phyloP scores from a whole-genome alignment of 2,113 vertebrate genomes.

The Centrocercus urophasianus region DNA sequence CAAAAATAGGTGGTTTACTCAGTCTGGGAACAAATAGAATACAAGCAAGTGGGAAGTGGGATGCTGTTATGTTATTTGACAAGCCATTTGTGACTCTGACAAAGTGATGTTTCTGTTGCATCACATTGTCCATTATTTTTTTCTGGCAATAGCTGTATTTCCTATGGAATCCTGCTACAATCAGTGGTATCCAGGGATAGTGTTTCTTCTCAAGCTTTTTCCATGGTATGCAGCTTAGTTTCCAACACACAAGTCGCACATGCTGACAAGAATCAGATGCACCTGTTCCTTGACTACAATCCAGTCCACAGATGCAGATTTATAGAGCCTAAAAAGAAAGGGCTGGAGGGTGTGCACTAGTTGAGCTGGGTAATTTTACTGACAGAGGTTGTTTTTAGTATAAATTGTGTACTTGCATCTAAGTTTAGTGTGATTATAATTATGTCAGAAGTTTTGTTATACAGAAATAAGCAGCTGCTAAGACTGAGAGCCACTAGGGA shows the following conservation, averaged over 20 bases:
- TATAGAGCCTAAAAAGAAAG: background rate
- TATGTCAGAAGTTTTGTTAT: constrained; percentile 35
- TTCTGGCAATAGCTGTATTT: constrained; percentile 28
- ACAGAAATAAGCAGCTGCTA: constrained; percentile 45
- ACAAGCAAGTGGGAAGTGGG: background rate
- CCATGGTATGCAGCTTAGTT: background rate
- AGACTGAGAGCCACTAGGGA: background rate
- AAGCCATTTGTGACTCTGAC: background rate
- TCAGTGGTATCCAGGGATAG: background rate
- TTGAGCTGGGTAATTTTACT: background rate
- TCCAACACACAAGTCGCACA: background rate
- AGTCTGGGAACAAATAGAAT: background rate
- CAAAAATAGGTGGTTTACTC: background rate
- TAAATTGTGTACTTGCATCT: background rate
- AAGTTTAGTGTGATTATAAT: constrained; percentile 48
- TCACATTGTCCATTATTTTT: background rate
- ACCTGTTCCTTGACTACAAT: background rate
- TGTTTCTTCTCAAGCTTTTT: constrained; percentile 34
- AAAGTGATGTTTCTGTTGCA: background rate
- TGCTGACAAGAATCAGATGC: constrained; percentile 18
- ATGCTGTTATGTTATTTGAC: background rate
- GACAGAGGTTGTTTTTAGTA: constrained; percentile 27
- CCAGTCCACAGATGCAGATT: background rate
- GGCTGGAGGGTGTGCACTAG: background rate
- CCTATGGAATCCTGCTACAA: background rate